These are phyloP conservation scores for Eueremaeus valkanovi DNA, from an alignment of 2,888 invertebrate species.

Conservation along the genomic window DNA sequence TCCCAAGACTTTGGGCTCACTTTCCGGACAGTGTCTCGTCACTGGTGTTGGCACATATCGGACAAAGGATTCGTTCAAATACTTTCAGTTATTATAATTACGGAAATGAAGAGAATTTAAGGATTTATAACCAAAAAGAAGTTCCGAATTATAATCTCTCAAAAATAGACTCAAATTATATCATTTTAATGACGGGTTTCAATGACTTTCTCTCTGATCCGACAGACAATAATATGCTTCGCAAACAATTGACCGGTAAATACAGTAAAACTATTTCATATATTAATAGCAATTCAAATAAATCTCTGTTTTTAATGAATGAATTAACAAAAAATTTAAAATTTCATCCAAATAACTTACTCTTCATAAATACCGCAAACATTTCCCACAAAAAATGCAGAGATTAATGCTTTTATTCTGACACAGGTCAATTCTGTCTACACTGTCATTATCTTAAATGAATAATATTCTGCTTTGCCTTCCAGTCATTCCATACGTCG, in stretches of 20 bases:
- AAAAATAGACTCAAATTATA: conserved; percentile 9
- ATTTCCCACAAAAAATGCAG: no score
- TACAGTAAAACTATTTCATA: neutral
- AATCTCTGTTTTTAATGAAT: neutral
- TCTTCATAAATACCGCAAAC: no score
- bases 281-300: conserved; percentile 7
- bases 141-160: conserved; percentile 20
- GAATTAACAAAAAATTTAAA: no score
- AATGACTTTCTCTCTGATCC: conserved; percentile 33
- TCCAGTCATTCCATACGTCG: neutral
- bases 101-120: conserved; percentile 8
- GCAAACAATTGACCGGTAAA: conserved; percentile 7
- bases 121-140: neutral
- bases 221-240: neutral
- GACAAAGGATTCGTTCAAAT: neutral
- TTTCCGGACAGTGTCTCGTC: neutral
- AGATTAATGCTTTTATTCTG: no score
- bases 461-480: neutral
- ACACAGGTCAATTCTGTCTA: no score
- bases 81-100: conserved; percentile 18
- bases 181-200: conserved; percentile 13
- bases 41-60: neutral
- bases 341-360: no score
- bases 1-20: neutral
- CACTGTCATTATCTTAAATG: neutral